Percentiles rank a stretch among this genome's conserved stretches.
Conservation (phyloP, 2,888 invertebrate genomes). For the Galerucella nymphaeae region DNA sequence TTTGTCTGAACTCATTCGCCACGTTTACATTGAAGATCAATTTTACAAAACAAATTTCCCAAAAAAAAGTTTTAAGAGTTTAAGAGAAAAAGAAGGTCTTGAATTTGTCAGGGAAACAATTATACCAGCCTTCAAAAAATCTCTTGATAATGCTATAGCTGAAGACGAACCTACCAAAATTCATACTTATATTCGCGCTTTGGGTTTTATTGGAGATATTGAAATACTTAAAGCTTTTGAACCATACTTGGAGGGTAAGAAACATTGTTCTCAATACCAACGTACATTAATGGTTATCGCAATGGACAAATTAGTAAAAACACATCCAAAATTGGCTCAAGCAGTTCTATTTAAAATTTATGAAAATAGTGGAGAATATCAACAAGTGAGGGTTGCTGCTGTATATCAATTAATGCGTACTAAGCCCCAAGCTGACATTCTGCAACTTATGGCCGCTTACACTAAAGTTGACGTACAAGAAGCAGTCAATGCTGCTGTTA, state of each 20-base stretch:
- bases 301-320: slow-evolving; percentile 67
- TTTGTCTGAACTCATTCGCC: slow-evolving; percentile 71
- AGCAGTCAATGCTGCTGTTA: slow-evolving; percentile 74
- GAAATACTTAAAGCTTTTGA: slow-evolving; percentile 71
- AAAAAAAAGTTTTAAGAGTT: slow-evolving; percentile 73
- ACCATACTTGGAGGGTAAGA: slow-evolving; percentile 75
- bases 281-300: slow-evolving; percentile 73
- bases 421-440: slow-evolving; percentile 72
- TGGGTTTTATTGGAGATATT: slow-evolving; percentile 75
- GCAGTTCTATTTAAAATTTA: slow-evolving; percentile 74
- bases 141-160: slow-evolving; percentile 69
- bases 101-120: slow-evolving; percentile 69
- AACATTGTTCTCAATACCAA: slow-evolving; percentile 70
- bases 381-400: slow-evolving; percentile 75
- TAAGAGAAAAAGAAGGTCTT: slow-evolving; percentile 66
- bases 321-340: slow-evolving; percentile 68
- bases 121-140: slow-evolving; percentile 70
- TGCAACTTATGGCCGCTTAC: slow-evolving; percentile 77
- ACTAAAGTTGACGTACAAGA: slow-evolving; percentile 73
- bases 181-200: slow-evolving; percentile 72
- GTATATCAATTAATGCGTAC: slow-evolving; percentile 72
- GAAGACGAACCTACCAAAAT: slow-evolving; percentile 69
- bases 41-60: slow-evolving; percentile 73
- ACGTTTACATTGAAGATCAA: slow-evolving; percentile 71
- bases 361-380: slow-evolving; percentile 73